Evolutionary conservation across 2,888 invertebrate genomes (phyloP).

Genomic region (Calliopum simillimum): DNA sequence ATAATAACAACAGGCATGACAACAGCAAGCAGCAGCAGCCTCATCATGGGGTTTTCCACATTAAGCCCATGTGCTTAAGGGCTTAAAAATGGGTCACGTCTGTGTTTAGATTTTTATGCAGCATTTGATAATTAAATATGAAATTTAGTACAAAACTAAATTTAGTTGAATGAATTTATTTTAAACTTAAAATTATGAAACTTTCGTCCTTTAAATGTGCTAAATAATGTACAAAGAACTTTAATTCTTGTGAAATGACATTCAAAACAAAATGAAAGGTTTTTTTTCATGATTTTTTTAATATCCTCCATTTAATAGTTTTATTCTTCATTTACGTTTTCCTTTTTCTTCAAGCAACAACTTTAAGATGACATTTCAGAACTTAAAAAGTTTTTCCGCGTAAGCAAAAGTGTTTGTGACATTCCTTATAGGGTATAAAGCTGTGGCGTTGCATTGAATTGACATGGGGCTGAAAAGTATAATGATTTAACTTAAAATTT

Average conservation of each 20-base stretch:
- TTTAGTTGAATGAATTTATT: conserved; percentile 1
- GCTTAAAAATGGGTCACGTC: too few species aligned
- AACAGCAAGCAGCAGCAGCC: too few species aligned
- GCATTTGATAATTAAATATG: not conserved
- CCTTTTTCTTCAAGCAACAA: not conserved
- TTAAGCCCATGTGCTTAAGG: too few species aligned
- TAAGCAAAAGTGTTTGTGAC: not conserved
- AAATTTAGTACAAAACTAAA: not conserved
- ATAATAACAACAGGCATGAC: too few species aligned
- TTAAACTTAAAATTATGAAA: not conserved
- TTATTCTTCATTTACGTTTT: conserved; percentile 16
- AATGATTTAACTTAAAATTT: too few species aligned
- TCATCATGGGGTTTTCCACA: too few species aligned
- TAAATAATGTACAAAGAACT: not conserved
- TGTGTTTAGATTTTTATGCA: too few species aligned
- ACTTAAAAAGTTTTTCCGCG: conserved; percentile 19
- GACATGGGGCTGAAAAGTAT: too few species aligned
- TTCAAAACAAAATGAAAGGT: conserved; percentile 35
- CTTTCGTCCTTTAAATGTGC: not conserved
- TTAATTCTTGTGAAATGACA: not conserved
- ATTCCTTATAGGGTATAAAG: not conserved
- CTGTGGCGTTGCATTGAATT: not conserved
- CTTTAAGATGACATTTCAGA: conserved; percentile 7
- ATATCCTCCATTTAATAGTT: conserved; percentile 7
- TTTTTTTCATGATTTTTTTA: not conserved